Conservation (phyloP, 1,140 invertebrate genomes). For the Brachystomella parvula region DNA sequence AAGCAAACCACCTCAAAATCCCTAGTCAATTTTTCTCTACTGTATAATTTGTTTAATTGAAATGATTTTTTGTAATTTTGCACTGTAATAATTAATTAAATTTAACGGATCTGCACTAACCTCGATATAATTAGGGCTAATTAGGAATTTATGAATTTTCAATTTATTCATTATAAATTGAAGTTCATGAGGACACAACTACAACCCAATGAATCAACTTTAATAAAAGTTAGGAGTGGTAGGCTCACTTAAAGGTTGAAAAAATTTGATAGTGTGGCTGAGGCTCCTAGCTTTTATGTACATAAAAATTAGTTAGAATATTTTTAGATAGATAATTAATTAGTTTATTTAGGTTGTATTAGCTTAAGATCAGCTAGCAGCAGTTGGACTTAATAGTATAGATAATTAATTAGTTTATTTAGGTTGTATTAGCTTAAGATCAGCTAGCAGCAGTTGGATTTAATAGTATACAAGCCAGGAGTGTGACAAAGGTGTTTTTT, state of each 20-base stretch:
- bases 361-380: too few relatives aligned
- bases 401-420: not conserved
- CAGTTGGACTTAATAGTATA: too few relatives aligned
- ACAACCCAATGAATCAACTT: not conserved
- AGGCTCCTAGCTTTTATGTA: not conserved
- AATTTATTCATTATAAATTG: not conserved
- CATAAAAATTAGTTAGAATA: not conserved
- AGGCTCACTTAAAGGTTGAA: not conserved
- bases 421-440: too few relatives aligned
- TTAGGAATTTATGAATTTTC: not conserved
- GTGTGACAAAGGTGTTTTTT: too few relatives aligned
- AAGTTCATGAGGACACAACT: not conserved
- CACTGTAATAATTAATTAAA: not conserved
- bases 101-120: not conserved
- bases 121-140: not conserved
- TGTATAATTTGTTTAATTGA: not conserved
- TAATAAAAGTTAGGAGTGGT: not conserved
- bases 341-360: not conserved
- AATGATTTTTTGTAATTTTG: conserved; percentile 13
- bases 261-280: not conserved
- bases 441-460: too few relatives aligned
- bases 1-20: not conserved
- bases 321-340: not conserved
- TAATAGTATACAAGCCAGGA: too few relatives aligned
- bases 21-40: not conserved